These are phyloP conservation scores for Leptobrachium ailaonicum DNA, from an alignment of 2,113 vertebrate genomes.

Conservation along the genomic window DNA sequence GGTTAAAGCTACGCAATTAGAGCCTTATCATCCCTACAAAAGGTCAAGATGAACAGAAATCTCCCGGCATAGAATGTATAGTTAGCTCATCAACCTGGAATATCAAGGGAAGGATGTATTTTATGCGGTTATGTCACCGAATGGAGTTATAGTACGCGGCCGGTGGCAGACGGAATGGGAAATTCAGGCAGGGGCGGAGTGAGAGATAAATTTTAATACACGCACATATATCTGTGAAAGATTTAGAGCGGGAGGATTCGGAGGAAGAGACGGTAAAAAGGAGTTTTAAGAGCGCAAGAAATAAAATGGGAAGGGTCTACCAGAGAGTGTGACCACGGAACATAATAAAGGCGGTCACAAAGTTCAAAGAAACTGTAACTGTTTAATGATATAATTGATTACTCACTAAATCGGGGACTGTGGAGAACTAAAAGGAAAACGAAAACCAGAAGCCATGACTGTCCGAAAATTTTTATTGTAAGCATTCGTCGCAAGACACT, in stretches of 20 bases:
- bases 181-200: conserved; percentile 11
- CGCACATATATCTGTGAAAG: conserved; percentile 6
- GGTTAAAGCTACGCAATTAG: too few species aligned
- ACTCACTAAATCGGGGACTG: too few species aligned
- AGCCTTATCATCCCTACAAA: too few species aligned
- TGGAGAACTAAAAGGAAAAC: too few species aligned
- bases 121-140: conserved; percentile 11
- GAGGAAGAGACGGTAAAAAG: conserved; percentile 9
- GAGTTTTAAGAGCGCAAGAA: conserved; percentile 2
- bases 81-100: not conserved
- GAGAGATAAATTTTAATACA: conserved; percentile 18
- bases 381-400: too few species aligned
- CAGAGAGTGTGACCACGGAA: not conserved
- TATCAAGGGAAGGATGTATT: conserved; percentile 5
- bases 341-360: not conserved
- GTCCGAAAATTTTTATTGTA: too few species aligned
- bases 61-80: conserved; percentile 5
- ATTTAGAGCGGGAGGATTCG: not conserved
- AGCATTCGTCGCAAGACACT: too few species aligned
- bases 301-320: not conserved
- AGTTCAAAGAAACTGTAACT: too few species aligned
- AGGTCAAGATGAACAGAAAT: not conserved
- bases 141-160: not conserved
- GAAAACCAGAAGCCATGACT: too few species aligned
- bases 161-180: not conserved